Conservation (phyloP, 2,113 vertebrate species). For the Elephantulus edwardii region DNA sequence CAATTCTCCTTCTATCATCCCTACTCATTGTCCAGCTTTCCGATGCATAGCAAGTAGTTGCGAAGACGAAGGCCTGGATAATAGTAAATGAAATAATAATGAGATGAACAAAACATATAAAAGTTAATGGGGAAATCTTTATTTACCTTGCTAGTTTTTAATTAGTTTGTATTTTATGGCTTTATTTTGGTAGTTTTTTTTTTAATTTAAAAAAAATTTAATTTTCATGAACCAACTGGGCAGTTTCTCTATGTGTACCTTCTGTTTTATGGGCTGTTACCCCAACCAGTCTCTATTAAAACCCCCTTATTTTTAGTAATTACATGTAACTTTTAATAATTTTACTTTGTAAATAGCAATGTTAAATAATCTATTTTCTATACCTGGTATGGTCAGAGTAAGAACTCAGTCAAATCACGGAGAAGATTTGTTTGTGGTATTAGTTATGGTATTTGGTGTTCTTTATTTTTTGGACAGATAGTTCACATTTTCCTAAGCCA, state of each 20-base stretch:
- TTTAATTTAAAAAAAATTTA: no score
- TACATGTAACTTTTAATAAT: not conserved
- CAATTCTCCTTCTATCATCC: no score
- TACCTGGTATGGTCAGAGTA: not conserved
- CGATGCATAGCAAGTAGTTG: no score
- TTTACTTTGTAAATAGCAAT: not conserved
- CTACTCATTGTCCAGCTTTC: no score
- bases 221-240: no score
- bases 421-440: slow-evolving; percentile 1
- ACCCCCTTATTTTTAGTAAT: not conserved
- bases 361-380: not conserved
- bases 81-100: not conserved
- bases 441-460: not conserved
- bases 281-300: not conserved
- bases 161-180: no score
- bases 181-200: no score
- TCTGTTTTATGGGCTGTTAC: slow-evolving; percentile 2
- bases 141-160: slow-evolving; percentile 10
- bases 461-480: slow-evolving; percentile 8
- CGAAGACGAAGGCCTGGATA: no score
- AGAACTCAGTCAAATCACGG: not conserved
- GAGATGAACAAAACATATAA: not conserved
- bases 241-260: no score
- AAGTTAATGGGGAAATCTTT: not conserved
- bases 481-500: slow-evolving; percentile 14